Percentiles rank a stretch among this genome's conserved stretches.
Conservation (phyloP, 92 coral and sea anemone species). For the Zoanthus sansibaricus region DNA sequence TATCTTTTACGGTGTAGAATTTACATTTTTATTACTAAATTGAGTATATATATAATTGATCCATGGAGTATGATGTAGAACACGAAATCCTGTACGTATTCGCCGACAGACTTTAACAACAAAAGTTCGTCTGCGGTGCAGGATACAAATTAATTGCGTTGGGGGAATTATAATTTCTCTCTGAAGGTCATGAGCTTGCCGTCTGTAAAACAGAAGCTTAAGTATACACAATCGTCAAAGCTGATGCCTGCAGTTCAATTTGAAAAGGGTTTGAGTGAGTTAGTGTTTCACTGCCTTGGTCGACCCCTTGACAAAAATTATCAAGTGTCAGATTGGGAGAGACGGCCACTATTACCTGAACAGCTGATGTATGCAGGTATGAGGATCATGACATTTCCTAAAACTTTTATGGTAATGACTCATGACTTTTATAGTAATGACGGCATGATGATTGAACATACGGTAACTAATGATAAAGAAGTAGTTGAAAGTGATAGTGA, state of each 20-base stretch:
- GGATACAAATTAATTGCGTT: neutral
- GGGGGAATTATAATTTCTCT: neutral
- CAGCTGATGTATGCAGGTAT: slow-evolving; percentile 94
- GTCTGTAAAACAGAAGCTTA: slow-evolving; percentile 65
- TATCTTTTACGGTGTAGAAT: no score
- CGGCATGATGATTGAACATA: neutral
- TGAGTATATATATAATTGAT: no score
- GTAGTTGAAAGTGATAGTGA: neutral
- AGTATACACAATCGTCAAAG: slow-evolving; percentile 43
- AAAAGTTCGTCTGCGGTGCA: no score
- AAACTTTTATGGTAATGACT: neutral
- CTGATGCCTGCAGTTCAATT: slow-evolving; percentile 54
- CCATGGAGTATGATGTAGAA: no score
- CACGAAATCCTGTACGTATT: no score
- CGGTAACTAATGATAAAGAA: neutral
- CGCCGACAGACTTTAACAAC: no score
- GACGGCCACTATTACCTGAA: slow-evolving; percentile 84
- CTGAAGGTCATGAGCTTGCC: slow-evolving; percentile 72
- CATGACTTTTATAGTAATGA: neutral
- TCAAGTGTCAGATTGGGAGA: slow-evolving; percentile 99
- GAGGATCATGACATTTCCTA: no score
- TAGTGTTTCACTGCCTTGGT: slow-evolving; percentile 88
- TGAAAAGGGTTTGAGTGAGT: slow-evolving; percentile 93
- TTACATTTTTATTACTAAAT: no score
- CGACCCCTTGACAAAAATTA: slow-evolving; percentile 92